Conservation (phyloP, 2,888 invertebrate species). For the Leucoptera coffeella region DNA sequence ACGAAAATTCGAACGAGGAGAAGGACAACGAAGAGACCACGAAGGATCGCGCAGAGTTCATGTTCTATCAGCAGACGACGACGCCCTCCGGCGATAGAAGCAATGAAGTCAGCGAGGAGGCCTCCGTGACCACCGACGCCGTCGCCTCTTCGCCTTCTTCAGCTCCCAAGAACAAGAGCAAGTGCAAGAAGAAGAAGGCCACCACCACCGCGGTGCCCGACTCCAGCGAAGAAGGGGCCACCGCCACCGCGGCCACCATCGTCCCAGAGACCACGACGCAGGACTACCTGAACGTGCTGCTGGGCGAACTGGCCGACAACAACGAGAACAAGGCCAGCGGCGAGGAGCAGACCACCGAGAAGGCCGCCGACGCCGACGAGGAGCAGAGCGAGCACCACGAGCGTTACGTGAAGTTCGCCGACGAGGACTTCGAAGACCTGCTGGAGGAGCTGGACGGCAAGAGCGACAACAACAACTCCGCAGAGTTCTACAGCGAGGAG, state of each 20-base stretch:
- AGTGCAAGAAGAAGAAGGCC: slow-evolving; percentile 37
- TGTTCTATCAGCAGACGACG: slow-evolving; percentile 15
- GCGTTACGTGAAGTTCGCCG: slow-evolving; percentile 15
- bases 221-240: slow-evolving; percentile 2
- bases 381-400: slow-evolving; percentile 19
- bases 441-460: slow-evolving; percentile 18
- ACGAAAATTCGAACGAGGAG: slow-evolving; percentile 8
- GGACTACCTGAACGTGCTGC: slow-evolving; percentile 24
- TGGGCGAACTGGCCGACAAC: slow-evolving; percentile 11
- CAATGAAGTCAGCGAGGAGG: slow-evolving; percentile 14
- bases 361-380: slow-evolving; percentile 9
- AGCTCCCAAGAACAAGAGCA: slow-evolving; percentile 25
- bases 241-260: slow-evolving; percentile 11
- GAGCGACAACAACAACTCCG: slow-evolving; percentile 2
- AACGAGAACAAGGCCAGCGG: not conserved
- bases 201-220: slow-evolving; percentile 9
- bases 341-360: slow-evolving; percentile 3
- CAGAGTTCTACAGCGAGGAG: slow-evolving; percentile 10
- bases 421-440: slow-evolving; percentile 28
- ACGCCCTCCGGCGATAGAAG: slow-evolving; percentile 11
- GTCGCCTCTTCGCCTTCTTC: slow-evolving; percentile 12
- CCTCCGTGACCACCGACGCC: slow-evolving; percentile 13
- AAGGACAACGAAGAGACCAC: slow-evolving; percentile 12
- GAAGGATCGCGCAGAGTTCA: slow-evolving; percentile 22
- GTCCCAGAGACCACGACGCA: slow-evolving; percentile 12